These are phyloP conservation scores for Pollicipes pollicipes DNA, from an alignment of 1,140 invertebrate species.

Conservation along the genomic window DNA sequence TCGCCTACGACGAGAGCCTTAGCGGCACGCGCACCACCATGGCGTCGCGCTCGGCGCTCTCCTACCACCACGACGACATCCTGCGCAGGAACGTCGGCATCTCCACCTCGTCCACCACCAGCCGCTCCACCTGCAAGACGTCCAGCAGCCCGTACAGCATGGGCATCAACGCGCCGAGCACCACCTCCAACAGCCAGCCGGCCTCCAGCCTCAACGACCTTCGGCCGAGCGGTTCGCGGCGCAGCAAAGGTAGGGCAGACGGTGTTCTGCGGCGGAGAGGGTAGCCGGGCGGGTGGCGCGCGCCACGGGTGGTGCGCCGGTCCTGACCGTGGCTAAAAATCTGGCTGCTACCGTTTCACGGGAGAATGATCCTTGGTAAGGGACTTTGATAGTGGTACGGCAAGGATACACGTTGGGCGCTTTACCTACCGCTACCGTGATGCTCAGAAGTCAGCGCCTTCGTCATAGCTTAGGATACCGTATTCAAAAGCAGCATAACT, in stretches of 20 bases:
- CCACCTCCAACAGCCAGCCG: constrained; percentile 7
- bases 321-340: too few species aligned
- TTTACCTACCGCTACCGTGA: too few species aligned
- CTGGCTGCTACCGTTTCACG: too few species aligned
- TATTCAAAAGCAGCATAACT: too few species aligned
- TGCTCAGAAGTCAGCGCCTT: too few species aligned
- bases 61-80: constrained; percentile 50
- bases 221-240: not conserved
- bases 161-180: constrained; percentile 18
- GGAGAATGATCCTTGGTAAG: too few species aligned
- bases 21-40: constrained; percentile 20
- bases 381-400: too few species aligned
- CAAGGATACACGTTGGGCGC: too few species aligned
- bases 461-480: too few species aligned
- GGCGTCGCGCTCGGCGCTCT: constrained; percentile 49
- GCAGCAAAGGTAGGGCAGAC: not conserved
- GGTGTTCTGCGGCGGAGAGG: not conserved
- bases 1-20: constrained; percentile 36
- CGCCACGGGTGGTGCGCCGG: too few species aligned
- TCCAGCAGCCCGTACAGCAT: constrained; percentile 72
- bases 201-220: not conserved
- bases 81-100: constrained; percentile 70
- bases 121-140: constrained; percentile 81
- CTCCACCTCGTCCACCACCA: constrained; percentile 86
- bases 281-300: not conserved